Base-by-base conservation (phyloP, 2,888 invertebrate species). In the Sympetrum striolatum region DNA sequence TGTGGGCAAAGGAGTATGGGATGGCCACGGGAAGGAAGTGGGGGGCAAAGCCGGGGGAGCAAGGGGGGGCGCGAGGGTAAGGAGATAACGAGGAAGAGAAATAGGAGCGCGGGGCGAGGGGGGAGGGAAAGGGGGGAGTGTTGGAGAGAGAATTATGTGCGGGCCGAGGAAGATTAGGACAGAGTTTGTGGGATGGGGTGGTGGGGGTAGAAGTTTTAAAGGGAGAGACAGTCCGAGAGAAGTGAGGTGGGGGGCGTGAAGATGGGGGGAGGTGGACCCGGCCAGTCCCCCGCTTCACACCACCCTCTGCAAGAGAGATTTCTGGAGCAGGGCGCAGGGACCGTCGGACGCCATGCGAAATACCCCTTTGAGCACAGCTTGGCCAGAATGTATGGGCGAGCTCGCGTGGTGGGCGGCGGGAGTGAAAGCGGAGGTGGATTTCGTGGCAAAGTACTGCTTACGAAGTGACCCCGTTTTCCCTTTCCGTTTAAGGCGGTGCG, bases 21-120 rank as follows among this genome's bases (percentile, higher is more conserved):
- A 73, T 73, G 73, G 73, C 73, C 73, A 73, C 73, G 82, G 25
- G 82, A 25, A 58, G 58, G 18, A 35, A 12, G 82, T 14, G 58
- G 22, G 53, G 44, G 48, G 48, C n/a, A 53, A 53, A 53, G 18
- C 48, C 14, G 80, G 81, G 44, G 1, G 81, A 14, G 2, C 39
- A 10, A 44, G 82, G 82, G 44, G 82, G 18, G n/a, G 25, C 10
- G 53, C 35, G 80, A 37, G 53, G 82, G 82, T 58, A 58, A 35
- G 82, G 58, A 82, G 82, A 82, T 82, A 82, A 82, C 82, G 82
- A 82, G 82, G 82, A 82, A 82, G 82, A 82, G 82, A 82, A 82
- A 82, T 82, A 82, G 82, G 81, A 82, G 81, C 35, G 37, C 10
- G 80, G 80, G 18, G 80, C 31, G 80, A 37, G 80, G 22, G 44